phyloP scores from a whole-genome alignment of 2,797 vertebrate species.

The Gambusia yucatana region DNA sequence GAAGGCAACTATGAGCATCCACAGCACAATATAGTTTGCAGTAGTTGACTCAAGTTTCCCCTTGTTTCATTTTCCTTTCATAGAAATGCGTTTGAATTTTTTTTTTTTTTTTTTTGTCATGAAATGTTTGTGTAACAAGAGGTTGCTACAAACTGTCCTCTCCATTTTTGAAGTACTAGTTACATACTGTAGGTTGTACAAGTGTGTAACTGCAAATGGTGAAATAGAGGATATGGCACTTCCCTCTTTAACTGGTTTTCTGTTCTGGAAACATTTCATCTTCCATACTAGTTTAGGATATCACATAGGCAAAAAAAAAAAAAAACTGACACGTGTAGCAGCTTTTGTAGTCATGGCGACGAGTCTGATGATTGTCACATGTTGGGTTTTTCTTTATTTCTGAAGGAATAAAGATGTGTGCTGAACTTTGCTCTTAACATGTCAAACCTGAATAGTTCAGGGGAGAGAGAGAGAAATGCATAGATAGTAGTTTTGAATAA shows the following conservation, averaged over 20 bases:
- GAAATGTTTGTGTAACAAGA: constrained; percentile 23
- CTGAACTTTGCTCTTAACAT: constrained; percentile 7
- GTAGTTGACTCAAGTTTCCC: constrained; percentile 30
- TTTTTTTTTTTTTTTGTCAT: background rate
- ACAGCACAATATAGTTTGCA: constrained; percentile 4
- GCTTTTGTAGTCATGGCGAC: constrained; percentile 22
- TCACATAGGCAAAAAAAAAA: constrained; percentile 15
- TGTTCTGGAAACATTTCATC: constrained; percentile 54
- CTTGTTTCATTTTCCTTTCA: constrained; percentile 13
- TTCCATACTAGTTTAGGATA: constrained; percentile 18
- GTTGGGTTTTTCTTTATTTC: constrained; percentile 16
- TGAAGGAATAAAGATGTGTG: constrained; percentile 23
- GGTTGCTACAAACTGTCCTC: constrained; percentile 2
- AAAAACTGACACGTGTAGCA: constrained; percentile 42
- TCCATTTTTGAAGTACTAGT: constrained; percentile 21
- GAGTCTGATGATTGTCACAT: constrained; percentile 14
- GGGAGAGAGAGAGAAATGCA: constrained; percentile 12
- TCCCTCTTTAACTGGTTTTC: constrained; percentile 24
- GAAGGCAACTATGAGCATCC: constrained; percentile 8
- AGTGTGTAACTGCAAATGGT: constrained; percentile 15
- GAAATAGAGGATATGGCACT: constrained; percentile 15
- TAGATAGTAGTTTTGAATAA: constrained; percentile 56
- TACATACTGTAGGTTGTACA: constrained; percentile 5
- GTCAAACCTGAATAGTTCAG: constrained; percentile 6
- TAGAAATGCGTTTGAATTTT: constrained; percentile 21